These are phyloP conservation scores for Carollia perspicillata DNA, from an alignment of 2,113 vertebrate species.

Conservation along the genomic window DNA sequence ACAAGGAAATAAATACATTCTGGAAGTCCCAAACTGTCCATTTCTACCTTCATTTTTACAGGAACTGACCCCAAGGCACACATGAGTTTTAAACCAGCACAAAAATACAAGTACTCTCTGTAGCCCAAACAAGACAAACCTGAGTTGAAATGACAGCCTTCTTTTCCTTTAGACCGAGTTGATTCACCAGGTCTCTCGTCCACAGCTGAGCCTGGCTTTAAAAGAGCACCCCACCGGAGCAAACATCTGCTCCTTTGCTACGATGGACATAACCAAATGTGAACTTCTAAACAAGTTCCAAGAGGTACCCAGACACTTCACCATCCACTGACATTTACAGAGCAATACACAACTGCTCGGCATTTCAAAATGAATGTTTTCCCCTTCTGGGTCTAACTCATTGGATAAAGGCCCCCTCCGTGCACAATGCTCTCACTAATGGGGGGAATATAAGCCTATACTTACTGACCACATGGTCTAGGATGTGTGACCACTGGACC, in stretches of 20 bases:
- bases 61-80: background rate
- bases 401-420: background rate
- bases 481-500: background rate
- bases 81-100: background rate
- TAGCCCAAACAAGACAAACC: background rate
- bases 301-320: background rate
- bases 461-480: accelerated
- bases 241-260: background rate
- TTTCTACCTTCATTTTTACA: background rate
- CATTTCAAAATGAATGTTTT: background rate
- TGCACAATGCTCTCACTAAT: background rate
- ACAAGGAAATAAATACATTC: background rate
- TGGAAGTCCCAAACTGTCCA: background rate
- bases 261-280: background rate
- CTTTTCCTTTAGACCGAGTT: background rate
- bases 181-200: background rate
- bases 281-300: background rate
- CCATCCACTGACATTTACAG: background rate
- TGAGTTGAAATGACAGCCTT: background rate
- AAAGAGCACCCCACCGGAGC: background rate
- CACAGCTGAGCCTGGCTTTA: background rate
- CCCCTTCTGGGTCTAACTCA: background rate
- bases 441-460: background rate
- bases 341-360: background rate
- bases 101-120: background rate